A percentile compares a stretch with the other conserved stretches of the same genome.
These are phyloP conservation scores for Melipona beecheii DNA, from an alignment of 2,888 invertebrate genomes.

Conservation along the genomic window DNA sequence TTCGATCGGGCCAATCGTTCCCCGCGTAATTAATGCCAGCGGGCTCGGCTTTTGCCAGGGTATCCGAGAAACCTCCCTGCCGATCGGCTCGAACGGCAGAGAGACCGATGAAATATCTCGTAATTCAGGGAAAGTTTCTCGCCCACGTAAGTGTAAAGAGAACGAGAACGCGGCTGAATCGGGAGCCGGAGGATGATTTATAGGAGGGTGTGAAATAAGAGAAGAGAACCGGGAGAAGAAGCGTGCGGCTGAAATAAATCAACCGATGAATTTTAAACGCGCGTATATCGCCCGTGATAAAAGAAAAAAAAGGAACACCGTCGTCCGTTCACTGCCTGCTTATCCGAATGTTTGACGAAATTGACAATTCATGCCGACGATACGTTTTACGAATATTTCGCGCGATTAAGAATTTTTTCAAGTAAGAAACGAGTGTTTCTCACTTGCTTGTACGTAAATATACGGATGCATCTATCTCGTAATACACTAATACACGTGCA, in stretches of 20 bases:
- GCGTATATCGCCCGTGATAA: slow-evolving; percentile 44
- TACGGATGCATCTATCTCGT: no score
- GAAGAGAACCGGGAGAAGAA: slow-evolving; percentile 1
- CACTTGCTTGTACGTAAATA: no score
- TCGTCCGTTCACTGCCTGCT: slow-evolving; percentile 15
- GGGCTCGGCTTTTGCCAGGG: slow-evolving; percentile 40
- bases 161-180: slow-evolving; percentile 31
- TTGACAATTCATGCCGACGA: no score
- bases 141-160: slow-evolving; percentile 59
- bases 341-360: background rate
- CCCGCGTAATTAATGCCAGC: slow-evolving; percentile 72
- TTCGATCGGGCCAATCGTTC: slow-evolving; percentile 69
- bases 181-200: slow-evolving; percentile 58
- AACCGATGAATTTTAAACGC: slow-evolving; percentile 66
- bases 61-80: slow-evolving; percentile 52
- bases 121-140: slow-evolving; percentile 70
- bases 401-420: no score
- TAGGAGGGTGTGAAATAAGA: slow-evolving; percentile 45
- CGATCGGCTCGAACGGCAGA: slow-evolving; percentile 60
- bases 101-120: slow-evolving; percentile 70
- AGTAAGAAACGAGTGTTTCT: no score
- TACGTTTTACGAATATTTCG: no score
- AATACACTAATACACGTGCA: no score
- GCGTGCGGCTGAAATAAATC: slow-evolving; percentile 41
- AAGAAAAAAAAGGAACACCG: slow-evolving; percentile 53